Base-by-base conservation (phyloP, 2,113 vertebrate species). In the Illadopsis cleaveri region DNA sequence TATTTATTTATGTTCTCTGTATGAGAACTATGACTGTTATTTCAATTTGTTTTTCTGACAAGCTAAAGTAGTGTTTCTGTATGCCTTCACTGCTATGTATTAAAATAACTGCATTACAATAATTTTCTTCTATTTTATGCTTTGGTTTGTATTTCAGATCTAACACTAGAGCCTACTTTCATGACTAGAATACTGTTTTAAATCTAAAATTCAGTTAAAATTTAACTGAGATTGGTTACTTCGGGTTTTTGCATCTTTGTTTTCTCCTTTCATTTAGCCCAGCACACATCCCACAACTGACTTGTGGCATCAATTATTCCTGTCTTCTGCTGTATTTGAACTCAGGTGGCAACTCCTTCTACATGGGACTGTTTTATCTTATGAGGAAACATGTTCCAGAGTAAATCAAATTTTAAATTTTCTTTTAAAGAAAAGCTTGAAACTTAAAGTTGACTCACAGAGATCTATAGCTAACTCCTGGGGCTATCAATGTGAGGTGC, bases 71-170 rank as follows among this genome's bases (percentile, higher is more conserved):
- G 12, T 28, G 12, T 82, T 73, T 71, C 20, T 84, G 10, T 78
- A 62, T 1, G 1, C 51, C 51, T 78, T 84, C 48, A 79, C 23
- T 56, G 31, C 50, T 75, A 15, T 53, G n/a, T 18, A 48, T 83
- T 76, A 90, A 72, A 94, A 82, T 71, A 66, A 88, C 33, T 44
- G 28, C 31, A 53, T 88, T 90, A 65, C 86, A 92, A 84, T 66
- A 51, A 11, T 86, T 73, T 88, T 86, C 15, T 65, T 75, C 51
- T 69, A 10, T 44, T 88, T 86, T 70, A 60, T 71, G 8, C 21
- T 51, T 86, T 71, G 9, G 61, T 58, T 86, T 87, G 10, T 60
- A 23, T 86, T 96, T 93, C 50, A 45, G 31, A 20, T 89, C 48
- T 78, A 89, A 78, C 12, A 42, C 6, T 81, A 82, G 13, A 56